phyloP scores from a whole-genome alignment of 2,113 vertebrate species.

The Marmota monax region DNA sequence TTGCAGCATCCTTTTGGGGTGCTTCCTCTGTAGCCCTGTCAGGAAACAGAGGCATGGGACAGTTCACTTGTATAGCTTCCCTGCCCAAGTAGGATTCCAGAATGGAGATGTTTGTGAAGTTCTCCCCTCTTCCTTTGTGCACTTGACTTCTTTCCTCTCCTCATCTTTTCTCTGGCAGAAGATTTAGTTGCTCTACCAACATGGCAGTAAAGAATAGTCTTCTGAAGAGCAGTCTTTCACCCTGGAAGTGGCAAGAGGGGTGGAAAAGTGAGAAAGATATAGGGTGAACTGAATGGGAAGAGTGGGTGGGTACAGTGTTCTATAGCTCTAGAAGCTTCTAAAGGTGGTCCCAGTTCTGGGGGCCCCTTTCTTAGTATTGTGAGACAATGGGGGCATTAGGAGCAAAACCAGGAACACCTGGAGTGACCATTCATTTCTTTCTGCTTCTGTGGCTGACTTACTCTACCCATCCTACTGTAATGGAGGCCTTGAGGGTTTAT shows the following conservation, averaged over 20 bases:
- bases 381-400: background rate
- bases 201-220: background rate
- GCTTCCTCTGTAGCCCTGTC: background rate
- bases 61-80: background rate
- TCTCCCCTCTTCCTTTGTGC: slow-evolving; percentile 10
- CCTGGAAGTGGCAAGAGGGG: background rate
- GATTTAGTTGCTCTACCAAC: background rate
- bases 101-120: background rate
- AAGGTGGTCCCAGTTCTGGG: background rate
- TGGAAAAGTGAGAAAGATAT: background rate
- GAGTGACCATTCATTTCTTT: background rate
- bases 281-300: too few relatives aligned
- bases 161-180: background rate
- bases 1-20: background rate
- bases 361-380: background rate
- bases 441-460: background rate
- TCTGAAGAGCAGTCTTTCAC: background rate
- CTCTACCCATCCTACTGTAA: background rate
- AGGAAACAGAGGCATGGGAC: background rate
- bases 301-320: background rate
- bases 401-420: background rate
- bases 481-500: slow-evolving; percentile 32
- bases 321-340: background rate
- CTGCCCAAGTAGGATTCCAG: background rate
- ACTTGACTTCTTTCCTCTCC: background rate